Base-by-base conservation (phyloP, 2,797 vertebrate species). In the Poecilia wingei region DNA sequence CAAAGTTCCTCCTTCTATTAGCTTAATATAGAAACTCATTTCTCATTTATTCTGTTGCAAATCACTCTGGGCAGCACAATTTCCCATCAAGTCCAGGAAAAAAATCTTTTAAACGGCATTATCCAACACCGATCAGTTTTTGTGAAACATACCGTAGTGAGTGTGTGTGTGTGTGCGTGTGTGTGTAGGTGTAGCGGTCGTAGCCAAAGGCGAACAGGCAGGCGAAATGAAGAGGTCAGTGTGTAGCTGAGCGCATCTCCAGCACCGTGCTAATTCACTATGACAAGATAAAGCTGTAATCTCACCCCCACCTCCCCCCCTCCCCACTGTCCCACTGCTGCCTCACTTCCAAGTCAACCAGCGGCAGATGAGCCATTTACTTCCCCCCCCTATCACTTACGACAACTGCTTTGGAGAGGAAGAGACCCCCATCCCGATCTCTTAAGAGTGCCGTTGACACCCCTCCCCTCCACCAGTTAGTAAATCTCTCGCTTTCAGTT, bases 221-320 rank as follows among this genome's bases (percentile, higher is more conserved):
- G 84, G 89, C 80, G 61, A 95, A 96, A 97, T 97, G 96, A 97
- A 97, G 97, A 97, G 97, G 96, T 98, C 96, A 97, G 94, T 88
- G 92, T 91, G 95, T 96, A 94, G 95, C 96, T 94, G 96, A 96
- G 95, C 89, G 90, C 83, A 76, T 88, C 87, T 87, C 82, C 9
- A 39, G 95, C 90, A 93, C 95, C 94, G 94, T 95, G 96, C 96
- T 98, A 97, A 98, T 98, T 98, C 96, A 97, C 95, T 95, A 96
- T 96, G 97, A 98, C 98, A 98, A 97, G 97, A 98, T 98, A 98
- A 98, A 98, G 96, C 97, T 95, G 96, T 98, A 97, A 98, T 98
- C 97, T 94, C 93, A 1, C 45, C 93, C 61, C 36, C 72, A 6
- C 28, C 45, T n/a, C n/a, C n/a, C 33, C 46, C 46, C 9, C n/a